Evolutionary conservation across 2,888 invertebrate genomes (phyloP).

Genomic region (Drosophila austrosaltans): DNA sequence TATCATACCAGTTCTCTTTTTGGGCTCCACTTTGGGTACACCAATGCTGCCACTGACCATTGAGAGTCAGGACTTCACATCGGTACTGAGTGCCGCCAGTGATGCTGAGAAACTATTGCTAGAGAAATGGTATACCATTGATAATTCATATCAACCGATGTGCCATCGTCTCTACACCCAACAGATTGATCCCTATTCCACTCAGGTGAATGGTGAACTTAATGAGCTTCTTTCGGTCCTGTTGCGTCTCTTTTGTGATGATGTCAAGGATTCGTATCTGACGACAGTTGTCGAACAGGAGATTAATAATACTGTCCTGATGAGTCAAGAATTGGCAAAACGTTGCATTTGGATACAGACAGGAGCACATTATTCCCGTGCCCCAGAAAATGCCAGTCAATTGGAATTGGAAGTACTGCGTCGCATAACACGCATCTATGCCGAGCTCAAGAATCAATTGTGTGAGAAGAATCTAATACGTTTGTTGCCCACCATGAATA

Average conservation of each 20-base stretch:
- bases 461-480: slow-evolving; percentile 89
- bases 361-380: slow-evolving; percentile 85
- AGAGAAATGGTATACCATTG: slow-evolving; percentile 88
- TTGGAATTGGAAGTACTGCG: slow-evolving; percentile 88
- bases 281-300: slow-evolving; percentile 93
- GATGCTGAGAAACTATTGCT: slow-evolving; percentile 84
- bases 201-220: slow-evolving; percentile 84
- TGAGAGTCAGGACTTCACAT: slow-evolving; percentile 91
- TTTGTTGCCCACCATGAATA: slow-evolving; percentile 84
- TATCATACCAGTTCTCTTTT: slow-evolving; percentile 90
- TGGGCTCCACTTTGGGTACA: slow-evolving; percentile 91
- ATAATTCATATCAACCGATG: slow-evolving; percentile 89
- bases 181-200: slow-evolving; percentile 68
- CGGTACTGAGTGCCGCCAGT: slow-evolving; percentile 87
- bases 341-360: slow-evolving; percentile 92
- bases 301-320: slow-evolving; percentile 91
- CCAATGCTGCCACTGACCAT: slow-evolving; percentile 91
- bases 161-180: slow-evolving; percentile 88
- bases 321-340: slow-evolving; percentile 91
- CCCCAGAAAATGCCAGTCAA: slow-evolving; percentile 84
- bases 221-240: slow-evolving; percentile 88
- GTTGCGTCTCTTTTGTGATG: slow-evolving; percentile 89
- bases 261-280: slow-evolving; percentile 91
- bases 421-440: slow-evolving; percentile 88
- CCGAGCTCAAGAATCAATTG: slow-evolving; percentile 89